A percentile compares a stretch with the other conserved stretches of the same genome.
Evolutionary conservation across 92 coral and sea anemone genomes (phyloP).

Genomic region (Actinostola sp.): DNA sequence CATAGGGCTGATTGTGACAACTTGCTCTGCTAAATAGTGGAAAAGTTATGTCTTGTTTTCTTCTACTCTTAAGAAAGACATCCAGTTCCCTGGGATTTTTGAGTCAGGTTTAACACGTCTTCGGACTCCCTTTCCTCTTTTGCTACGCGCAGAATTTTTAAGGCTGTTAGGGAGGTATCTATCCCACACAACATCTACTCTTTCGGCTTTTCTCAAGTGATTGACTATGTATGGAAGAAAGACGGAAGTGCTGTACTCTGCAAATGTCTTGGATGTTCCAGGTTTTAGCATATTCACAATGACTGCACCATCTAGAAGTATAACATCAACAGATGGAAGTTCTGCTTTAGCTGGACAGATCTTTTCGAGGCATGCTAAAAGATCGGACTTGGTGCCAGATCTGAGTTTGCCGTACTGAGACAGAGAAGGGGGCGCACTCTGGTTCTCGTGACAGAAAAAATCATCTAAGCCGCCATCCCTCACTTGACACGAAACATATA

Average conservation of each 20-base stretch:
- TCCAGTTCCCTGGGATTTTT: too few relatives aligned
- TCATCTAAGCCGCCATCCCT: slow-evolving; percentile 50
- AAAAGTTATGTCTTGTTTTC: too few relatives aligned
- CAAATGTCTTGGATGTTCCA: slow-evolving; percentile 48
- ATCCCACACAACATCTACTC: slow-evolving; percentile 62
- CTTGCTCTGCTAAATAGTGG: too few relatives aligned
- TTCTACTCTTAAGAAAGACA: too few relatives aligned
- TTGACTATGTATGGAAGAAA: slow-evolving; percentile 33
- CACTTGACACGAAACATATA: slow-evolving; percentile 54
- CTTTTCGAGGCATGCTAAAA: slow-evolving; percentile 37
- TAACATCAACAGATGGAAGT: slow-evolving; percentile 43
- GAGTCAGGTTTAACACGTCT: too few relatives aligned
- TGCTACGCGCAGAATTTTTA: too few relatives aligned
- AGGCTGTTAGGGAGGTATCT: too few relatives aligned
- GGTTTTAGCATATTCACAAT: slow-evolving; percentile 60
- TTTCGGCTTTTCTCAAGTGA: slow-evolving; percentile 29
- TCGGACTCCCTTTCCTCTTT: too few relatives aligned
- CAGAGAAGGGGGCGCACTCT: slow-evolving; percentile 50
- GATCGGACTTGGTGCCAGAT: slow-evolving; percentile 57
- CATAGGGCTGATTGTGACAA: too few relatives aligned
- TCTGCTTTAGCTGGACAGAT: slow-evolving; percentile 29
- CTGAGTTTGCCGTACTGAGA: slow-evolving; percentile 50
- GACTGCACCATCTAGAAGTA: slow-evolving; percentile 54
- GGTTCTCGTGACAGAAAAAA: slow-evolving; percentile 62
- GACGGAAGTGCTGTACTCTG: slow-evolving; percentile 40